These are phyloP conservation scores for Drosophila nasuta DNA, from an alignment of 1,140 invertebrate genomes.

Conservation along the genomic window DNA sequence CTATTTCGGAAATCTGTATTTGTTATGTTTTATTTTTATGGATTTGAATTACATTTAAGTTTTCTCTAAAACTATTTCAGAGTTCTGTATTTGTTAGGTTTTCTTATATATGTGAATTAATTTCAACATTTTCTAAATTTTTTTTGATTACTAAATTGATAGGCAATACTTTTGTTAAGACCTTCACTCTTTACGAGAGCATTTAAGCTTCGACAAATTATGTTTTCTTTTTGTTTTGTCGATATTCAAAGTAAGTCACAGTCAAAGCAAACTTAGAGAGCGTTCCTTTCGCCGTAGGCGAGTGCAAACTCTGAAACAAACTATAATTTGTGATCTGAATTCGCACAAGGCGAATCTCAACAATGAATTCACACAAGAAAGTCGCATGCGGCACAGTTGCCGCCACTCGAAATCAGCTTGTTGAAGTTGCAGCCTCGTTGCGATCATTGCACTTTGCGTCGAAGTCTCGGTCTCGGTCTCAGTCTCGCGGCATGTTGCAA, in stretches of 20 bases:
- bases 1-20: too few relatives aligned
- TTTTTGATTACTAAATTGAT: too few relatives aligned
- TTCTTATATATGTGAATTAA: too few relatives aligned
- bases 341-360: background rate
- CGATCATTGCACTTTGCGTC: conserved; percentile 79
- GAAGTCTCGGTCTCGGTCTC: conserved; percentile 18
- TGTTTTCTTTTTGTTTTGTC: background rate
- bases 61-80: too few relatives aligned
- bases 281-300: conserved; percentile 7
- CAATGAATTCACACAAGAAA: background rate
- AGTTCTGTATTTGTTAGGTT: too few relatives aligned
- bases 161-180: too few relatives aligned
- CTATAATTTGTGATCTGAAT: conserved; percentile 11
- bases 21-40: too few relatives aligned
- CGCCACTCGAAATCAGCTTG: background rate
- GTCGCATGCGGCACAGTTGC: background rate
- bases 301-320: background rate
- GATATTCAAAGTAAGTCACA: background rate
- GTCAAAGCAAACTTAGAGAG: background rate
- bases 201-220: background rate
- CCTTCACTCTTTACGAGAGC: background rate
- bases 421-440: conserved; percentile 53
- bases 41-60: too few relatives aligned
- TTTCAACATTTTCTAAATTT: too few relatives aligned
- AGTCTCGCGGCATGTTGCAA: conserved; percentile 67